These are phyloP conservation scores for Spheniscus humboldti DNA, from an alignment of 2,797 vertebrate genomes.

Conservation along the genomic window DNA sequence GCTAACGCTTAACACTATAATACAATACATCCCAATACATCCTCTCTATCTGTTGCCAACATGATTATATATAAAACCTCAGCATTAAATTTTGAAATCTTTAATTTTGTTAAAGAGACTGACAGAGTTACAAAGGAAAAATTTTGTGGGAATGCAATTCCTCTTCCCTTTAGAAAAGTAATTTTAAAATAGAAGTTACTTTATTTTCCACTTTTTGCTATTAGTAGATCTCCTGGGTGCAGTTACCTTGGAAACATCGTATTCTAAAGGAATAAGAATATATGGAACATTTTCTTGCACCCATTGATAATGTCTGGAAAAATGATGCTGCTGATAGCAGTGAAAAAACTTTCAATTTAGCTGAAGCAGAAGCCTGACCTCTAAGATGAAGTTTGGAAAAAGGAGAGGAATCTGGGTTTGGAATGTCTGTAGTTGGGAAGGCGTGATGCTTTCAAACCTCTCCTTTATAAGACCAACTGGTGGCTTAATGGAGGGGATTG, in stretches of 20 bases:
- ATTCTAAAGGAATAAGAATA: slow-evolving; percentile 34
- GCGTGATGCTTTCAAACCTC: not conserved
- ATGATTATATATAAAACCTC: not conserved
- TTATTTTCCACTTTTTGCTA: slow-evolving; percentile 35
- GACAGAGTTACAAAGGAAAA: not conserved
- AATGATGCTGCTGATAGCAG: not conserved
- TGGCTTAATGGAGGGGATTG: not conserved
- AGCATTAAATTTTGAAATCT: slow-evolving; percentile 18
- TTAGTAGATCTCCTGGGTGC: slow-evolving; percentile 18
- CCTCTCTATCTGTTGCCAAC: not conserved
- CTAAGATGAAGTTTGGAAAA: not conserved
- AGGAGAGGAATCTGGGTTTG: not conserved
- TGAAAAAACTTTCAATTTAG: not conserved
- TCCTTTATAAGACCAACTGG: not conserved
- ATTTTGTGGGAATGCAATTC: slow-evolving; percentile 22
- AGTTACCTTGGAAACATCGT: slow-evolving; percentile 48
- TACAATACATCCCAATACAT: not conserved
- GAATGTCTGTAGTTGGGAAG: not conserved
- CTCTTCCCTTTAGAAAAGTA: slow-evolving; percentile 11
- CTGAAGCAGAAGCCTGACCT: not conserved
- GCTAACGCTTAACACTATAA: not conserved
- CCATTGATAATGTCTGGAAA: not conserved
- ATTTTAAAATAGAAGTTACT: slow-evolving; percentile 49
- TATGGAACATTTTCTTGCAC: not conserved
- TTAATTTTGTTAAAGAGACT: slow-evolving; percentile 22